phyloP scores from a whole-genome alignment of 2,113 vertebrate genomes.

The Cricetomys ansorgei region DNA sequence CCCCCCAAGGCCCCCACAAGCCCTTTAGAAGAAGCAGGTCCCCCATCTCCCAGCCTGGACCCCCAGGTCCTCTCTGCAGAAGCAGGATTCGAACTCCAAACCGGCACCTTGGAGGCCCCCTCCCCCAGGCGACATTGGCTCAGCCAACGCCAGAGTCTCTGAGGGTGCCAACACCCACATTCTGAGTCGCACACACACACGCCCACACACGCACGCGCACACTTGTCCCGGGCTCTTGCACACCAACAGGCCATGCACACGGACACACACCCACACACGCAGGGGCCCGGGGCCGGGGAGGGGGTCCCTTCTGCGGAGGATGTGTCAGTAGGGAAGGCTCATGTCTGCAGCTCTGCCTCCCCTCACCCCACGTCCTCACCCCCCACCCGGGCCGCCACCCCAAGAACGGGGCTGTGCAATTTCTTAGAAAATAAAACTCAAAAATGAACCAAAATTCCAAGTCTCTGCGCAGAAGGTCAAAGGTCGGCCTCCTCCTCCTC shows the following conservation, averaged over 20 bases:
- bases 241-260: slow-evolving; percentile 74
- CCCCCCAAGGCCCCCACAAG: slow-evolving; percentile 29
- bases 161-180: slow-evolving; percentile 23
- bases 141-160: slow-evolving; percentile 61
- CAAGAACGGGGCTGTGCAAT: slow-evolving; percentile 80
- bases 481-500: slow-evolving; percentile 30
- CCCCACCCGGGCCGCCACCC: slow-evolving; percentile 68
- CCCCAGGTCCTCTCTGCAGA: not conserved
- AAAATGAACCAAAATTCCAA: slow-evolving; percentile 58
- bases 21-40: slow-evolving; percentile 58
- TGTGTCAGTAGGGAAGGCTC: slow-evolving; percentile 16
- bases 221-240: slow-evolving; percentile 53
- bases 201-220: slow-evolving; percentile 17
- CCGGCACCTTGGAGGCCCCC: slow-evolving; percentile 55
- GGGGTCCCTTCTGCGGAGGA: not conserved
- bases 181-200: slow-evolving; percentile 53
- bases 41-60: not conserved
- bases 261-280: slow-evolving; percentile 61
- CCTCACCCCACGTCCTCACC: slow-evolving; percentile 48
- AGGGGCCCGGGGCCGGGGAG: not conserved
- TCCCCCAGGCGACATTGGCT: not conserved
- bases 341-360: slow-evolving; percentile 58
- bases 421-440: slow-evolving; percentile 70
- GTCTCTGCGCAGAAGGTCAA: slow-evolving; percentile 67
- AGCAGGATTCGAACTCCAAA: slow-evolving; percentile 17